Conservation (phyloP, 2,797 vertebrate genomes). For the Pangasius macronema region DNA sequence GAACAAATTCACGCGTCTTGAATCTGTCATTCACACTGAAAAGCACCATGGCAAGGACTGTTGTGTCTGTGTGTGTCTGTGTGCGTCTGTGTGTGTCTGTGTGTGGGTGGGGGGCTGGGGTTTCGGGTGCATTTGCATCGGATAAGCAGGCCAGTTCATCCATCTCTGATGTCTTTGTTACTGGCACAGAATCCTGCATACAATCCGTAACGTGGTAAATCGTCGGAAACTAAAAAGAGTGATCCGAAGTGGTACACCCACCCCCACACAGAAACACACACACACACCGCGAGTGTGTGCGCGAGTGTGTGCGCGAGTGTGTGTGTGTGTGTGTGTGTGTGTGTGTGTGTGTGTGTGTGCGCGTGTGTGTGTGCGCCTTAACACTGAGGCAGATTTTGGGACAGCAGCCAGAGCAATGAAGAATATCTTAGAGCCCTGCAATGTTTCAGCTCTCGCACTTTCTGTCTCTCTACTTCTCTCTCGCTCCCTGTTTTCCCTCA, state of each 20-base stretch:
- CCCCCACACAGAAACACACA: too few species aligned
- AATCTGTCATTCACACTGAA: neutral
- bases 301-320: too few species aligned
- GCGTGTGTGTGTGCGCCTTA: constrained; percentile 22
- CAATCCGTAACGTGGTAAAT: too few species aligned
- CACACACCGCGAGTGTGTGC: too few species aligned
- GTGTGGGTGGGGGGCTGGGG: neutral
- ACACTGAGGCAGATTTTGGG: constrained; percentile 45
- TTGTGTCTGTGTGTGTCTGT: neutral
- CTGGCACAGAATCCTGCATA: constrained; percentile 39
- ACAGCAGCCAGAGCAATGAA: constrained; percentile 41
- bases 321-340: constrained; percentile 37
- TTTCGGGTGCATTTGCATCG: constrained; percentile 16
- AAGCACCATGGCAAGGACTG: neutral
- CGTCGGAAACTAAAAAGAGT: too few species aligned
- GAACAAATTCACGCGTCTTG: neutral
- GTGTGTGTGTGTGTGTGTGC: constrained; percentile 26
- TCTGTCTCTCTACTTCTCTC: neutral
- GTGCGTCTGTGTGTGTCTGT: neutral
- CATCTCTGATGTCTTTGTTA: constrained; percentile 49
- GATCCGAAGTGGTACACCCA: too few species aligned
- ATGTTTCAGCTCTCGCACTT: constrained; percentile 26
- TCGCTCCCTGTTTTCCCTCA: neutral
- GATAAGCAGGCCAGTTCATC: constrained; percentile 38
- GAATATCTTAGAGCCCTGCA: constrained; percentile 49